Conservation (phyloP, 2,797 vertebrate genomes). For the Gymnoscopelus microlampas region DNA sequence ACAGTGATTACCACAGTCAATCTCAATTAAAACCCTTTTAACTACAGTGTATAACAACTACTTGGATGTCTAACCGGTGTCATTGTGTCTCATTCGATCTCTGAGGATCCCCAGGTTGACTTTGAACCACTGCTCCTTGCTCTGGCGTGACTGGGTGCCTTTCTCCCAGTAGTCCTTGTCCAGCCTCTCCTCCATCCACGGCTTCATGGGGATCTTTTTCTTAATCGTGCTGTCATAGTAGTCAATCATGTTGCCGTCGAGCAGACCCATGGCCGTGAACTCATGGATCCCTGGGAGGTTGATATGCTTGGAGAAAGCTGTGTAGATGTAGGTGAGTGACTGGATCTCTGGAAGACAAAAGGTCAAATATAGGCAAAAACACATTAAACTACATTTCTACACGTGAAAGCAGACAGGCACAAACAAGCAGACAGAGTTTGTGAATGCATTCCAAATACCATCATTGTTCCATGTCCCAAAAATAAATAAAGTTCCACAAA, state of each 20-base stretch:
- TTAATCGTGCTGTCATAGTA: slow-evolving; percentile 61
- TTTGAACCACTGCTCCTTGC: slow-evolving; percentile 78
- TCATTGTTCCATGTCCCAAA: no score
- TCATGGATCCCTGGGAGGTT: slow-evolving; percentile 48
- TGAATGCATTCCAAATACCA: no score
- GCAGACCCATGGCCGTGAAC: slow-evolving; percentile 77
- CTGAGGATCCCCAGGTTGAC: slow-evolving; percentile 75
- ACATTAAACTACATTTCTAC: no score
- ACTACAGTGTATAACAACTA: no score
- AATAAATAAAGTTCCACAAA: no score
- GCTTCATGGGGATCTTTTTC: slow-evolving; percentile 62
- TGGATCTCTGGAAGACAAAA: slow-evolving; percentile 32
- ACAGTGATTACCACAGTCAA: no score
- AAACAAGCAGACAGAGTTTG: no score
- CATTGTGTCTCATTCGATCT: slow-evolving; percentile 55
- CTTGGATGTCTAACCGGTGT: slow-evolving; percentile 23
- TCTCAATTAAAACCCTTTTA: no score
- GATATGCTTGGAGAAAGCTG: slow-evolving; percentile 53
- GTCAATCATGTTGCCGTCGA: slow-evolving; percentile 73
- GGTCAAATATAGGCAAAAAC: no score
- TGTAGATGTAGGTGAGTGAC: slow-evolving; percentile 77
- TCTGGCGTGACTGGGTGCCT: slow-evolving; percentile 68
- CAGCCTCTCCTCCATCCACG: slow-evolving; percentile 60
- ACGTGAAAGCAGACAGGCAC: no score
- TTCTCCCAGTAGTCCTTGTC: slow-evolving; percentile 41